Evolutionary conservation across 1,140 invertebrate species (phyloP).

Genomic region (Drosophila takahashii): DNA sequence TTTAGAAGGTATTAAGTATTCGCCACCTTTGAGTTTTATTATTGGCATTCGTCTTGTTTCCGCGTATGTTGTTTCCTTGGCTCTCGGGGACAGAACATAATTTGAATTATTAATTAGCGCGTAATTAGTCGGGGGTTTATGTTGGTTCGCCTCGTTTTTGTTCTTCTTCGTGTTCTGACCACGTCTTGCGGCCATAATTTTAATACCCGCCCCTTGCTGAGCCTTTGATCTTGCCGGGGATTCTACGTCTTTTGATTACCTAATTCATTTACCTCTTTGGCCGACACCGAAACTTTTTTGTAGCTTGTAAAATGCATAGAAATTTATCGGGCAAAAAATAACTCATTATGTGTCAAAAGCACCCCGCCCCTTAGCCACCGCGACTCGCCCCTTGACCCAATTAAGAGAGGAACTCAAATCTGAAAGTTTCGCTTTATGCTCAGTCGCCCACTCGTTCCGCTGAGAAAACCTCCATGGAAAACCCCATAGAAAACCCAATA

Average conservation of each 20-base stretch:
- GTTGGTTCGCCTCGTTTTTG: constrained; percentile 23
- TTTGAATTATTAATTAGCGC: constrained; percentile 83
- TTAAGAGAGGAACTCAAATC: constrained; percentile 61
- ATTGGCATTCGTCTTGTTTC: constrained; percentile 26
- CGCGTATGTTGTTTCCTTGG: constrained; percentile 37
- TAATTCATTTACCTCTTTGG: constrained; percentile 70
- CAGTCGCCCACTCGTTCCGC: not conserved
- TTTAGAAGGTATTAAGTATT: constrained; percentile 19
- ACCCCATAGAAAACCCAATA: not conserved
- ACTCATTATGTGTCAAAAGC: constrained; percentile 78
- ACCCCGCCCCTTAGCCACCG: not conserved
- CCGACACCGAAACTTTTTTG: constrained; percentile 32
- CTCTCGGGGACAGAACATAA: constrained; percentile 60
- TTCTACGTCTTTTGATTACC: constrained; percentile 77
- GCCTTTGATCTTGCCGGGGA: constrained; percentile 65
- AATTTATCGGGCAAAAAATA: constrained; percentile 69
- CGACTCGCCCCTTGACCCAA: constrained; percentile 61
- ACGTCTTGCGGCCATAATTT: constrained; percentile 78
- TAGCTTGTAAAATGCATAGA: constrained; percentile 36
- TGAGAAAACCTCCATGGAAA: not conserved
- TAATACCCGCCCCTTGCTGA: constrained; percentile 31
- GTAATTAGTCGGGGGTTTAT: constrained; percentile 74
- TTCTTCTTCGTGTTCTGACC: constrained; percentile 33
- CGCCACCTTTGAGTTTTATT: not conserved
- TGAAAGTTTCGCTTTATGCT: constrained; percentile 59